Base-by-base conservation (phyloP, 2,797 vertebrate genomes). In the Heliangelus exortis region DNA sequence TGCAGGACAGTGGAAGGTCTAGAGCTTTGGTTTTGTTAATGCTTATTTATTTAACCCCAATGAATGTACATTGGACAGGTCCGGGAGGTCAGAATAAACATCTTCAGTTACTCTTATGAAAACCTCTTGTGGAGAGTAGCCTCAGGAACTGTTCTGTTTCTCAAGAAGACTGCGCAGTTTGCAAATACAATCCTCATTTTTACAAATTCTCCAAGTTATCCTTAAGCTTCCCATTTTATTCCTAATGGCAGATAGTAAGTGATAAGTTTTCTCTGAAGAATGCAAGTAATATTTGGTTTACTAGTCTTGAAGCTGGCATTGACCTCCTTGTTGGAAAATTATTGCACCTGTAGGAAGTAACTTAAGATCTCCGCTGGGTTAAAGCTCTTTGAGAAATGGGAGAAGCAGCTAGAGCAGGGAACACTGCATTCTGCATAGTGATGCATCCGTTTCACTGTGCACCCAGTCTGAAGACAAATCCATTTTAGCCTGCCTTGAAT, bases 11-110 rank as follows among this genome's bases (percentile, higher is more conserved):
- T 61, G 48, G 87, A 94, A 85, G 29, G 69, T 90, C 71, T 93
- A 78, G 53, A 78, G 71, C 48, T 78, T 57, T 86, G 59, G 13
- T 14, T 68, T 90, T 93, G 53, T 84, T 91, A 96, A 84, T 85
- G 72, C 33, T 77, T 67, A 71, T 95, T 96, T 95, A 83, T 87
- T 92, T 96, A 94, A 88, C 76, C 48, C 28, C 8, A 50, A 29
- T 73, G 31, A 91, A 76, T 25, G 48, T 71, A 57, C 34, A 31
- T n/a, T 3, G 8, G 63, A 84, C 41, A 63, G 45, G 41, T 81
- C 67, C 10, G 51, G 17, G 28, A 85, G 85, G 63, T 93, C 71
- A 77, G 53, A 88, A 90, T 67, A 76, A 91, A 88, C 34, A 33
- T 34, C 59, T 86, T 74, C 63, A 82, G 63, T 69, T 67, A 43